Percentiles rank a stretch among this genome's conserved stretches.
These are phyloP conservation scores for Lagenorhynchus albirostris DNA, from an alignment of 2,113 vertebrate species.

Conservation along the genomic window DNA sequence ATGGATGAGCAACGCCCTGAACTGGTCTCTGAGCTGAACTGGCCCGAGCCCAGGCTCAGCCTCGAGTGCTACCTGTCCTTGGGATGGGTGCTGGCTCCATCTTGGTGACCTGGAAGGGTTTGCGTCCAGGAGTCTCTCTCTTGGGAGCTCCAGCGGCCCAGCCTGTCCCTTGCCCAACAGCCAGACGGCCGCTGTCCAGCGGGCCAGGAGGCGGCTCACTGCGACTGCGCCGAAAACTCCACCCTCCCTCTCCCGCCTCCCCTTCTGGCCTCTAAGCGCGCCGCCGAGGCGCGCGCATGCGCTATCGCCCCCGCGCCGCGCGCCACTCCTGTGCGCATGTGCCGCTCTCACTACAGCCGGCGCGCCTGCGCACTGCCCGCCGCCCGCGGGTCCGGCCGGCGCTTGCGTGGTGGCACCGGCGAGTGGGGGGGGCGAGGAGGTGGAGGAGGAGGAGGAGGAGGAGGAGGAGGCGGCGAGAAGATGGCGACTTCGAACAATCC, in stretches of 20 bases:
- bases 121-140: neutral
- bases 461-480: conserved; percentile 84
- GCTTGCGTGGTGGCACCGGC: conserved; percentile 49
- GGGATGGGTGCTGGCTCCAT: neutral
- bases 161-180: too few relatives aligned
- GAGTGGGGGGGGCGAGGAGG: conserved; percentile 37
- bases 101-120: neutral
- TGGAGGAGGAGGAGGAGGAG: conserved; percentile 54
- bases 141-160: neutral
- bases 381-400: conserved; percentile 54
- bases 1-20: neutral
- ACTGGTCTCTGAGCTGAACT: neutral
- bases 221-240: conserved; percentile 21
- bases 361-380: conserved; percentile 52
- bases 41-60: neutral
- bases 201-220: neutral
- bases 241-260: fast-evolving
- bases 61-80: neutral
- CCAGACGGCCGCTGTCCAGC: conserved; percentile 36
- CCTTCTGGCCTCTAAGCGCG: fast-evolving
- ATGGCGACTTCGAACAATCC: conserved; percentile 99
- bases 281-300: conserved; percentile 24
- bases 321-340: conserved; percentile 40
- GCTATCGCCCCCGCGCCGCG: neutral
- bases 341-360: neutral